Evolutionary conservation across 2,797 vertebrate genomes (phyloP).

Genomic region (Lutra lutra): DNA sequence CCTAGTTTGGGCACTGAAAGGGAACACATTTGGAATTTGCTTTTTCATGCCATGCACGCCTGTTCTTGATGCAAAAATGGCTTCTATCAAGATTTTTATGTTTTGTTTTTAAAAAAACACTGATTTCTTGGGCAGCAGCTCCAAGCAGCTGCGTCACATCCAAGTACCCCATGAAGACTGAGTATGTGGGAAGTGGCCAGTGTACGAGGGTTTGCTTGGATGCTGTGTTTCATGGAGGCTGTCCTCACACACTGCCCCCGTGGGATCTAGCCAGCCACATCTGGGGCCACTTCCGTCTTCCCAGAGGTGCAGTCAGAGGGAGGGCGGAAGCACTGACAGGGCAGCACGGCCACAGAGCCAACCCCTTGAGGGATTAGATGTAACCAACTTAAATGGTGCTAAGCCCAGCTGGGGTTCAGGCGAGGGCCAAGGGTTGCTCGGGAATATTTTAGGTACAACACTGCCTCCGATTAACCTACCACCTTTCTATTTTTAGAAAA

Average conservation of each 20-base stretch:
- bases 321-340: not conserved
- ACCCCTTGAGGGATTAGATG: not conserved
- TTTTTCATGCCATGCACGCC: slow-evolving; percentile 11
- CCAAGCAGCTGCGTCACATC: not conserved
- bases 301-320: slow-evolving; percentile 15
- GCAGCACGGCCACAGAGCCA: not conserved
- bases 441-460: not conserved
- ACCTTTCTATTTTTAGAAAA: slow-evolving; percentile 1
- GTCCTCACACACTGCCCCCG: not conserved
- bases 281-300: not conserved
- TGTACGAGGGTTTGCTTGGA: not conserved
- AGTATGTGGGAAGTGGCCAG: not conserved
- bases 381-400: not conserved
- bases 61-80: slow-evolving; percentile 37
- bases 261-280: not conserved
- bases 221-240: fast-evolving
- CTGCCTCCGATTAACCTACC: not conserved
- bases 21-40: slow-evolving; percentile 36
- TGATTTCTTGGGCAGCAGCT: slow-evolving; percentile 9
- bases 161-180: not conserved
- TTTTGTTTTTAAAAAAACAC: not conserved
- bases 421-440: not conserved
- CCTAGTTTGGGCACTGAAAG: not conserved
- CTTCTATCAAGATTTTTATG: not conserved
- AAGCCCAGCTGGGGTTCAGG: not conserved